A percentile compares a stretch with the other conserved stretches of the same genome.
phyloP scores from a whole-genome alignment of 2,888 invertebrate genomes.

The Anthrax anthrax region DNA sequence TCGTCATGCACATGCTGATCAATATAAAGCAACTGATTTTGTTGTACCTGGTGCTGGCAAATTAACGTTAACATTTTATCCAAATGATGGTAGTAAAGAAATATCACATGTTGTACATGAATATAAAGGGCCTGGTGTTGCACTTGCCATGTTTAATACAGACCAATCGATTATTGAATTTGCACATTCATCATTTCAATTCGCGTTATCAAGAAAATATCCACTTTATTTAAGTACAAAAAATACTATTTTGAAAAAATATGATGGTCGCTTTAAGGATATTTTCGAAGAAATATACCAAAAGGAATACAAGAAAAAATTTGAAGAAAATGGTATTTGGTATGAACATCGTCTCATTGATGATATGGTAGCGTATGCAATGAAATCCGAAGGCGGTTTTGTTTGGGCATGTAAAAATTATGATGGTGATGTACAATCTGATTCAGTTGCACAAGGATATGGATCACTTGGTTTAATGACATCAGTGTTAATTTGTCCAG shows the following conservation, averaged over 20 bases:
- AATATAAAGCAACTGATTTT: conserved; percentile 95
- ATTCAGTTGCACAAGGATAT: conserved; percentile 93
- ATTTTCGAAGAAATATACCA: conserved; percentile 94
- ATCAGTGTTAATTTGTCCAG: conserved; percentile 89
- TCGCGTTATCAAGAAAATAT: conserved; percentile 67
- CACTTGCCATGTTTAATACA: conserved; percentile 92
- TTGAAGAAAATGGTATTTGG: conserved; percentile 79
- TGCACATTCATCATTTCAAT: conserved; percentile 89
- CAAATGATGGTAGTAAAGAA: conserved; percentile 41
- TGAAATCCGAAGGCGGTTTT: conserved; percentile 97
- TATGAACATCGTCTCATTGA: conserved; percentile 98
- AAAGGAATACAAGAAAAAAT: conserved; percentile 68
- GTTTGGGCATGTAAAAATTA: conserved; percentile 99
- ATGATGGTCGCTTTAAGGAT: conserved; percentile 93
- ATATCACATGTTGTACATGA: conserved; percentile 67
- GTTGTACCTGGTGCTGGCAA: conserved; percentile 83
- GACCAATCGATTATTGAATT: conserved; percentile 88
- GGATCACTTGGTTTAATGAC: conserved; percentile 97
- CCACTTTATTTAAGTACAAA: conserved; percentile 92
- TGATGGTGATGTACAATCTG: conserved; percentile 97
- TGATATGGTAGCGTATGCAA: conserved; percentile 96
- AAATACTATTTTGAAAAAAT: conserved; percentile 91
- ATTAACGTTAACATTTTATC: conserved; percentile 70
- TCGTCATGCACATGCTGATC: conserved; percentile 96
- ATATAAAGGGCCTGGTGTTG: conserved; percentile 78